These are phyloP conservation scores for Polydrusus cervinus DNA, from an alignment of 2,888 invertebrate genomes.

Conservation along the genomic window DNA sequence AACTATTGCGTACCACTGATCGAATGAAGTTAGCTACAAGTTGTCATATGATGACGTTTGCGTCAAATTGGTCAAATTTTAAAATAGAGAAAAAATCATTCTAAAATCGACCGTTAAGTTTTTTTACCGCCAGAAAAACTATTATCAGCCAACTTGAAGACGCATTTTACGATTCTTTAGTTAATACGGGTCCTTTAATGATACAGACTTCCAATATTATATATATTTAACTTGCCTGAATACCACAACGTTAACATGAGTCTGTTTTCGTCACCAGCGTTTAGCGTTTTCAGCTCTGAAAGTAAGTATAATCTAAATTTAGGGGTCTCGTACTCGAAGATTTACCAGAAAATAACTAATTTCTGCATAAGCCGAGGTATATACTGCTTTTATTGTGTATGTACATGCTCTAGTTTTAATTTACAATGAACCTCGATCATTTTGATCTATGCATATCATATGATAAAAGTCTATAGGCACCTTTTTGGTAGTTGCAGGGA, in stretches of 20 bases:
- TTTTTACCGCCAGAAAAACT: constrained; percentile 19
- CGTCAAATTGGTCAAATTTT: not conserved
- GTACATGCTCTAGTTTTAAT: too few relatives aligned
- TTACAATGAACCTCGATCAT: too few relatives aligned
- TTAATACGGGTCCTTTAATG: not conserved
- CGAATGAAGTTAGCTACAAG: not conserved
- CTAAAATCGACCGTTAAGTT: constrained; percentile 10
- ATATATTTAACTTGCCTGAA: not conserved
- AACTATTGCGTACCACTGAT: not conserved
- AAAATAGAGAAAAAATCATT: constrained; percentile 1
- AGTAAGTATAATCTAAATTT: constrained; percentile 55
- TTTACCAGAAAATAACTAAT: too few relatives aligned
- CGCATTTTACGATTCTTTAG: not conserved
- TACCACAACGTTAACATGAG: constrained; percentile 24
- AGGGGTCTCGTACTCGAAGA: too few relatives aligned
- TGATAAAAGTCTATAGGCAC: too few relatives aligned
- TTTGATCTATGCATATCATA: not conserved
- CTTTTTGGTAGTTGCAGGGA: too few relatives aligned
- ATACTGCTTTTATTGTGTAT: too few relatives aligned
- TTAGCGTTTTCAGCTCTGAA: constrained; percentile 52
- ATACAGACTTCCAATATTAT: not conserved
- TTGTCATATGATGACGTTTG: not conserved
- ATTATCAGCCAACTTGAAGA: not conserved
- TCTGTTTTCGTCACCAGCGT: constrained; percentile 51
- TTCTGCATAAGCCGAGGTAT: too few relatives aligned